Conservation (phyloP, 2,888 invertebrate genomes). For the Tridacna crocea region DNA sequence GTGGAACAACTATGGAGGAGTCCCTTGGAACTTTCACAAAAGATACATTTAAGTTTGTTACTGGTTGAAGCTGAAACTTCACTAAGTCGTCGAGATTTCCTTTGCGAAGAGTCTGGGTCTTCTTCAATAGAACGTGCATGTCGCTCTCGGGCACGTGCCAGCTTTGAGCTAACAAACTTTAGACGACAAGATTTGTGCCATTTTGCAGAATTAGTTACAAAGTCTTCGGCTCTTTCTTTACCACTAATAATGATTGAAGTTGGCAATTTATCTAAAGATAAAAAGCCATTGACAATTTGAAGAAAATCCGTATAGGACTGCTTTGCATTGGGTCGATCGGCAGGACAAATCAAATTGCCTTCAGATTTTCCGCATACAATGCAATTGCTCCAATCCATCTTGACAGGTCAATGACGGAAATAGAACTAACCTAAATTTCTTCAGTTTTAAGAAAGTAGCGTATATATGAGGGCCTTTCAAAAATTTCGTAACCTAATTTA, state of each 20-base stretch:
- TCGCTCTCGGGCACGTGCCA: not conserved
- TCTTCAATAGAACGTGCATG: not conserved
- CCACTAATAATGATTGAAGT: not conserved
- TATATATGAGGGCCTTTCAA: too few relatives aligned
- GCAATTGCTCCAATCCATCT: too few relatives aligned
- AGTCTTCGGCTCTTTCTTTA: constrained; percentile 1
- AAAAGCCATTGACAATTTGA: constrained; percentile 4
- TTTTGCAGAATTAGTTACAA: constrained; percentile 5
- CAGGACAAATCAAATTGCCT: too few relatives aligned
- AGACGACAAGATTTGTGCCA: constrained; percentile 11
- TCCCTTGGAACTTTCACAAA: constrained; percentile 5
- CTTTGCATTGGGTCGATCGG: too few relatives aligned
- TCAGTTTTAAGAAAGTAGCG: too few relatives aligned
- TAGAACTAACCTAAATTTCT: too few relatives aligned
- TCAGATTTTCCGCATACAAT: too few relatives aligned
- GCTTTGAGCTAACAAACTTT: not conserved
- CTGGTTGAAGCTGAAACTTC: not conserved
- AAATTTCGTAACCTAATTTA: too few relatives aligned
- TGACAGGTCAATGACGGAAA: too few relatives aligned
- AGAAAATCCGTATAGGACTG: too few relatives aligned
- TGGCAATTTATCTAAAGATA: not conserved
- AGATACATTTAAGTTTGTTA: not conserved
- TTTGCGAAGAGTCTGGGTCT: not conserved
- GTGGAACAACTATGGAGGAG: not conserved
- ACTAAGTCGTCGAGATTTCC: constrained; percentile 4